Percentiles rank a stretch among this genome's conserved stretches.
phyloP scores from a whole-genome alignment of 2,113 vertebrate genomes.

The Nothobranchius furzeri region DNA sequence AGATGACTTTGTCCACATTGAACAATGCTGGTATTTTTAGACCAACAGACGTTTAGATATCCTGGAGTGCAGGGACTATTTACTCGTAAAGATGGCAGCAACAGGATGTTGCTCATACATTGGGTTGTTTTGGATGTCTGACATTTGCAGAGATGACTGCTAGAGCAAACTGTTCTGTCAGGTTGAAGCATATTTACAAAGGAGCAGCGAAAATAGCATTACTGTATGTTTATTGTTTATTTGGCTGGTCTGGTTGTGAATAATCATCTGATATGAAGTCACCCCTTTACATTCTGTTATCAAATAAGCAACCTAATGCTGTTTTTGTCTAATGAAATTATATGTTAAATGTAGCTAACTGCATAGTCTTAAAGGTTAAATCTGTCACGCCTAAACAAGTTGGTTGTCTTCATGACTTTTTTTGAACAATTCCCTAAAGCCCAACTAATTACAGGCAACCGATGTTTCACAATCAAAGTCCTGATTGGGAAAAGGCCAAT shows the following conservation, averaged over 20 bases:
- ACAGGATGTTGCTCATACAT: constrained; percentile 2
- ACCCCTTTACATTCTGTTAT: background rate
- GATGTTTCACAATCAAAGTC: background rate
- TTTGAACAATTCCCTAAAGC: background rate
- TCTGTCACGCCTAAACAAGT: background rate
- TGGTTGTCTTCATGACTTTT: background rate
- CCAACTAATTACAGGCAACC: background rate
- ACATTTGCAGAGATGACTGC: constrained; percentile 1
- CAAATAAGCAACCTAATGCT: no score
- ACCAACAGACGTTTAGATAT: constrained; percentile 4
- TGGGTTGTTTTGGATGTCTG: background rate
- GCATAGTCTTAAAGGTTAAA: background rate
- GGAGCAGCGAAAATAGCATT: background rate
- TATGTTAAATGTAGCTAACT: background rate
- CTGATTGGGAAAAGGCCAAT: background rate
- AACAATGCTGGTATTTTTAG: background rate
- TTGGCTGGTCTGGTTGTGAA: background rate
- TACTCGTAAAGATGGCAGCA: background rate
- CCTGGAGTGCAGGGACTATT: background rate
- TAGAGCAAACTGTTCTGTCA: background rate
- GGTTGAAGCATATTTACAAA: background rate
- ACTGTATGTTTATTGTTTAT: background rate
- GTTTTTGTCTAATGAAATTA: background rate
- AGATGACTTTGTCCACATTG: background rate
- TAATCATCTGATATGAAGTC: background rate